Evolutionary conservation across 2,888 invertebrate species (phyloP).

Genomic region (Elysia crispata): DNA sequence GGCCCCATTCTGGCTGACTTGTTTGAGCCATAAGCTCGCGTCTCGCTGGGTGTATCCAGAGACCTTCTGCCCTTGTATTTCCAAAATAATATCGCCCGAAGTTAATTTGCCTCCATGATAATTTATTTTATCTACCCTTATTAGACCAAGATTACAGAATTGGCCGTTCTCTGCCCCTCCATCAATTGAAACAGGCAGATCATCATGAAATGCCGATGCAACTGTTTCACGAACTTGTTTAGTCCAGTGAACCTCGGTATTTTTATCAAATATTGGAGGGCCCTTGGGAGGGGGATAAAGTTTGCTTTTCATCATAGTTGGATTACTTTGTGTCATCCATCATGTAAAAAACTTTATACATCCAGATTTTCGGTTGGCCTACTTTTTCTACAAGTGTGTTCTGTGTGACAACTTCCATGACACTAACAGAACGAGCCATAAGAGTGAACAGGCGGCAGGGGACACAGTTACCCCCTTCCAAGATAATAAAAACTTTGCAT

Average conservation of each 20-base stretch:
- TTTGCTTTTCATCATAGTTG: conserved; percentile 59
- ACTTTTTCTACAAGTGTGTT: conserved; percentile 7
- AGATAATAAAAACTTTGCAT: background rate
- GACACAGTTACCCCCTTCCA: conserved; percentile 39
- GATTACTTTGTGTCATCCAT: conserved; percentile 40
- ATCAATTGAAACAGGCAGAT: conserved; percentile 77
- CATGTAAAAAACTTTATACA: background rate
- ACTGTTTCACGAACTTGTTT: conserved; percentile 77
- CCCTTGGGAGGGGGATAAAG: conserved; percentile 54
- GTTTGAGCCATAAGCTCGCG: conserved; percentile 80
- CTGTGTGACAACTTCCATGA: conserved; percentile 38
- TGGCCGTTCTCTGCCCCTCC: conserved; percentile 80
- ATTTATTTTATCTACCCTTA: conserved; percentile 70
- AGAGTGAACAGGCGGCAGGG: conserved; percentile 30
- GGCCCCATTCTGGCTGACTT: conserved; percentile 80
- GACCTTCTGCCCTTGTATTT: conserved; percentile 81
- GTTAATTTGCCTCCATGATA: conserved; percentile 75
- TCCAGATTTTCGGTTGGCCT: background rate
- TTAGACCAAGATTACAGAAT: conserved; percentile 73
- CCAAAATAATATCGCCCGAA: conserved; percentile 78
- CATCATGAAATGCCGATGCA: conserved; percentile 77
- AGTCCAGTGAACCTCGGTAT: conserved; percentile 77
- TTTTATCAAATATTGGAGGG: conserved; percentile 55
- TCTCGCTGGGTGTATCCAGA: conserved; percentile 81
- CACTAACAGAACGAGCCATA: conserved; percentile 25